Evolutionary conservation across 2,113 vertebrate species (phyloP).

Genomic region (Crocuta crocuta): DNA sequence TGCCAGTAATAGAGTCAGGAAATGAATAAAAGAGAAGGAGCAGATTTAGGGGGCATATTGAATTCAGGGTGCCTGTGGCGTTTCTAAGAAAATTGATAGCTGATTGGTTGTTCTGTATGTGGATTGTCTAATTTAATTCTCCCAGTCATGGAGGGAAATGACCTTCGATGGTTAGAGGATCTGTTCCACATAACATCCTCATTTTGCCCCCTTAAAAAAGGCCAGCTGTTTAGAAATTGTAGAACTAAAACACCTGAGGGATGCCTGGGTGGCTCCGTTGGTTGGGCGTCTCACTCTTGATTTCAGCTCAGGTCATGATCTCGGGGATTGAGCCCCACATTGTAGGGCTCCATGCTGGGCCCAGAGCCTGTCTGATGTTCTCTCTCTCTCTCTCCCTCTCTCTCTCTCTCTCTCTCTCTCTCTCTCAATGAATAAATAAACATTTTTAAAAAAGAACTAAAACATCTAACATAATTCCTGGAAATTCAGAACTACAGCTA

Average conservation of each 20-base stretch:
- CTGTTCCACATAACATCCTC: not conserved
- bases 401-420: no score
- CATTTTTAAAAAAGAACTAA: not conserved
- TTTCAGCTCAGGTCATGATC: no score
- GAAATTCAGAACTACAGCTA: slow-evolving; percentile 18
- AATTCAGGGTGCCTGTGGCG: not conserved
- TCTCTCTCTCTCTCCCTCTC: no score
- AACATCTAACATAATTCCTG: not conserved
- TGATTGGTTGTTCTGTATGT: not conserved
- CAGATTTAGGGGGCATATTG: not conserved
- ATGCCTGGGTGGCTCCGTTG: no score
- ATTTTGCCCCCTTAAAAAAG: not conserved
- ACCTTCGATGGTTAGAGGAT: not conserved
- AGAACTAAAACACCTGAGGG: not conserved
- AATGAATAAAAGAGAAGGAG: not conserved
- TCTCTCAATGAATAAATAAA: no score
- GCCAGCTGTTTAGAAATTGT: slow-evolving; percentile 8
- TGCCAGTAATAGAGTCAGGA: not conserved
- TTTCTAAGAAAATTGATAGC: slow-evolving; percentile 34
- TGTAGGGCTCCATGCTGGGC: no score
- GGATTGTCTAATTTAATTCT: not conserved
- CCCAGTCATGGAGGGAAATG: not conserved
- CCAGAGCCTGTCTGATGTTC: no score
- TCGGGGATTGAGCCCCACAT: no score
- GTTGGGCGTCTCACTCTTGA: no score